Evolutionary conservation across 1,140 invertebrate genomes (phyloP), one percentile per base, ranked within the genome.

Genomic region (Fopius arisanus): DNA sequence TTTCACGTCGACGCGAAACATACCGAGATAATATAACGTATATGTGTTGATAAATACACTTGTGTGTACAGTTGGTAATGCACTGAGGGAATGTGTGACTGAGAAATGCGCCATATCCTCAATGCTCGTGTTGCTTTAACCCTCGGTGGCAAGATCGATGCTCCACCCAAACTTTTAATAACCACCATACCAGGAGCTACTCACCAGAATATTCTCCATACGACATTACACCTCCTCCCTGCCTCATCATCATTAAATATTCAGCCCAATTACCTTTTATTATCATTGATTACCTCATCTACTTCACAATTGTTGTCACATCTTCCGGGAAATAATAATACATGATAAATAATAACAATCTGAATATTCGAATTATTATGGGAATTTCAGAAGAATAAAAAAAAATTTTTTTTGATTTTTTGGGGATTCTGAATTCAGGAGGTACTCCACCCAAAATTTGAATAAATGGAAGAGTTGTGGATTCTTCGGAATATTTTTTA

Each of bases 91-190:
- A 23, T 41, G 37, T 28, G 37, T 48, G 14, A 68, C 37, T 41
- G 67, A 68, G 67, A 48, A 43, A 26, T 43, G 37, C n/a, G 33
- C 14, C 16, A 43, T 68, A 16, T 41, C 10, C 19, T 21, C 37
- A 48, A 33, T 33, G 33, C 63, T 37, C 33, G 12, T 65, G 31
- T 29, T 65, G 62, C 26, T 29, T 65, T 28, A 65, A 65, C 62
- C 43, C 43, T 65, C 9, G 12, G 26, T 72, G 59, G 43, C 41
- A 81, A 82, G 80, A 82, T 82, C 75, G 81, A 82, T 82, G 79
- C 75, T 28, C 28, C 59, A 70, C 16, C 72, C 2, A 69, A 79
- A 80, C 77, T 81, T 82, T 82, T 82, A 82, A 82, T 82, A 82
- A 81, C 77, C 78, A 48, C 5, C 16, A 16, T 79, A 48, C n/a